Evolutionary conservation across 1,140 invertebrate species (phyloP).

Genomic region (Drosophila mojavensis): DNA sequence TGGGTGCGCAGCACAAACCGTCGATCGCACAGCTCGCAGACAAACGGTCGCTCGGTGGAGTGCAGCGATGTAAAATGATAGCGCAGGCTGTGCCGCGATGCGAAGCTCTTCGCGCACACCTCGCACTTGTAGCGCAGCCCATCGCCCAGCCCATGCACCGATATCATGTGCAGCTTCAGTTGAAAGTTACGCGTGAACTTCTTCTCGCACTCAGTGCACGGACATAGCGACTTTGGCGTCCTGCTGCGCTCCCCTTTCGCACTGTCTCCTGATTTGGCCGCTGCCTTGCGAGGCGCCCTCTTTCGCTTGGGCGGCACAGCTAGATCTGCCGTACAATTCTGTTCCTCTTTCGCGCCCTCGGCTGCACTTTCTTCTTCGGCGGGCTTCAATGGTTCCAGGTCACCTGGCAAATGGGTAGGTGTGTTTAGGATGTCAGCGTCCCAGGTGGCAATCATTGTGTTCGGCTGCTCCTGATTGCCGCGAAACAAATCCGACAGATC

Average conservation of each 20-base stretch:
- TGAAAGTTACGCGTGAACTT: constrained; percentile 81
- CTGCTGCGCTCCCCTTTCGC: constrained; percentile 8
- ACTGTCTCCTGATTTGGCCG: background rate
- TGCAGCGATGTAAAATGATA: constrained; percentile 82
- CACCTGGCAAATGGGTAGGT: constrained; percentile 44
- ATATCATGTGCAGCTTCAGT: constrained; percentile 71
- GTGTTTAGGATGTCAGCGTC: constrained; percentile 57
- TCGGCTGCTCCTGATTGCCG: background rate
- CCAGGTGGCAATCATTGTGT: constrained; percentile 7
- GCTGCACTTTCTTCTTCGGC: background rate
- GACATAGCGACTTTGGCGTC: constrained; percentile 51
- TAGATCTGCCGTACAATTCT: background rate
- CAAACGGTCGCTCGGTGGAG: constrained; percentile 84
- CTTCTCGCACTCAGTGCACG: constrained; percentile 70
- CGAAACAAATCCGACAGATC: constrained; percentile 26
- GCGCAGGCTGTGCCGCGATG: constrained; percentile 72
- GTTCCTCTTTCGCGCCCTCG: background rate
- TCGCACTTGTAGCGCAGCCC: constrained; percentile 68
- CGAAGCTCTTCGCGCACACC: constrained; percentile 69
- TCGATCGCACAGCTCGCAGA: constrained; percentile 84
- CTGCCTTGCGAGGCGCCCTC: background rate
- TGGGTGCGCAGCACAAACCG: constrained; percentile 85
- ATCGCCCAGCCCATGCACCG: constrained; percentile 70
- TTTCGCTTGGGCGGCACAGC: constrained; percentile 22
- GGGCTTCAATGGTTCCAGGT: background rate